Conservation (phyloP, 2,888 invertebrate genomes). For the Falcaria lacertinaria region DNA sequence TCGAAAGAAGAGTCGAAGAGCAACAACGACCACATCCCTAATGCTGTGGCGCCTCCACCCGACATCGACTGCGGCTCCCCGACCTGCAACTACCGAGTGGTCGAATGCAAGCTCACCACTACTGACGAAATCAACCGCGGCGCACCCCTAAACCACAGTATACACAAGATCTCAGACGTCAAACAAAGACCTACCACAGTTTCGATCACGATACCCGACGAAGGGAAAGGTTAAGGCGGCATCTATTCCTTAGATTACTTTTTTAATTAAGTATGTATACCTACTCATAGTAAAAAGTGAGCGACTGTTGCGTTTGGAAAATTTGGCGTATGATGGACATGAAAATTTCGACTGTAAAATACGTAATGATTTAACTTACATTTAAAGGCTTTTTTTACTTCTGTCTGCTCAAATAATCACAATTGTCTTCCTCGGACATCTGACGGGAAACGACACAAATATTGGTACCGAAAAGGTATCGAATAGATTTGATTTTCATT, state of each 20-base stretch:
- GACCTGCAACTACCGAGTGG: constrained; percentile 67
- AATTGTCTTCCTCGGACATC: constrained; percentile 68
- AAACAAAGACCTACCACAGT: constrained; percentile 70
- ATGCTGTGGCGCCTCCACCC: constrained; percentile 52
- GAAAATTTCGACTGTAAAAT: neutral
- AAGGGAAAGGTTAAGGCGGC: constrained; percentile 71
- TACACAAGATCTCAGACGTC: constrained; percentile 37
- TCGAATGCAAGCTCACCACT: constrained; percentile 72
- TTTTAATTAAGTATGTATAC: constrained; percentile 29
- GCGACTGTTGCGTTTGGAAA: constrained; percentile 17
- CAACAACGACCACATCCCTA: constrained; percentile 60
- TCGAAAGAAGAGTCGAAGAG: constrained; percentile 56
- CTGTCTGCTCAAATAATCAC: constrained; percentile 50
- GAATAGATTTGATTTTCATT: no score
- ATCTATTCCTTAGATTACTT: constrained; percentile 29
- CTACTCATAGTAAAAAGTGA: constrained; percentile 35
- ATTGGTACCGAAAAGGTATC: no score
- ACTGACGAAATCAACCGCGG: constrained; percentile 59
- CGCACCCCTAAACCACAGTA: constrained; percentile 32
- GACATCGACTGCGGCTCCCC: constrained; percentile 68
- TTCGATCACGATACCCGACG: constrained; percentile 79
- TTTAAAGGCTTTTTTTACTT: constrained; percentile 17
- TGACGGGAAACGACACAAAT: no score
- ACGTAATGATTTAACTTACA: constrained; percentile 6
- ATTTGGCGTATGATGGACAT: constrained; percentile 25